Evolutionary conservation across 2,888 invertebrate genomes (phyloP).

Genomic region (Notodonta dromedarius): DNA sequence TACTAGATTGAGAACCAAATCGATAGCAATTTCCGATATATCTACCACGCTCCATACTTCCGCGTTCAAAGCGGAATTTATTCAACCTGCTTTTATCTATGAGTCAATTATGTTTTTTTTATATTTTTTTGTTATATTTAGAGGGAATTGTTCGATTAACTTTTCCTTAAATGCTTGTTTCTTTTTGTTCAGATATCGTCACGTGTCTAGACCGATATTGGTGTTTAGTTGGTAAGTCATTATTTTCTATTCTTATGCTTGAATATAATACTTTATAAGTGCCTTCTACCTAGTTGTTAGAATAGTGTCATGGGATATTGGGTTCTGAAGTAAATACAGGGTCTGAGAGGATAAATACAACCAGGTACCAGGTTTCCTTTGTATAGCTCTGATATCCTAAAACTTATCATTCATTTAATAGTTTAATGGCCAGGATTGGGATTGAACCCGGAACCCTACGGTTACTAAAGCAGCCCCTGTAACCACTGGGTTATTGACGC

Average conservation of each 20-base stretch:
- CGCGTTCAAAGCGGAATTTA: slow-evolving; percentile 4
- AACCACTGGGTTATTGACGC: no score
- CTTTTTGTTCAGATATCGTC: background rate
- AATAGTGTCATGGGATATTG: no score
- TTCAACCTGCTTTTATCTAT: slow-evolving; percentile 1
- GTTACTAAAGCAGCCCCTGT: no score
- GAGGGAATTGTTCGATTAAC: slow-evolving; percentile 1
- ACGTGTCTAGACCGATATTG: background rate
- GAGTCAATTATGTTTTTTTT: slow-evolving; percentile 6
- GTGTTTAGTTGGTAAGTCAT: background rate
- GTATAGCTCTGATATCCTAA: no score
- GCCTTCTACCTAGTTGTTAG: no score
- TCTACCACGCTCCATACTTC: background rate
- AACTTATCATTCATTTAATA: no score
- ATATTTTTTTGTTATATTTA: background rate
- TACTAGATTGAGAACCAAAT: background rate
- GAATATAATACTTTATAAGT: background rate
- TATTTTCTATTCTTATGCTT: background rate
- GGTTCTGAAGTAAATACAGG: no score
- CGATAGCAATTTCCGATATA: slow-evolving; percentile 4
- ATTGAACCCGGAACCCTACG: no score
- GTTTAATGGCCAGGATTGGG: no score
- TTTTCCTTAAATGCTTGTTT: slow-evolving; percentile 2
- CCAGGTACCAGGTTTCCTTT: no score
- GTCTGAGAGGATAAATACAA: no score